Conservation (phyloP, 2,888 invertebrate genomes). For the Agrochola circellaris region DNA sequence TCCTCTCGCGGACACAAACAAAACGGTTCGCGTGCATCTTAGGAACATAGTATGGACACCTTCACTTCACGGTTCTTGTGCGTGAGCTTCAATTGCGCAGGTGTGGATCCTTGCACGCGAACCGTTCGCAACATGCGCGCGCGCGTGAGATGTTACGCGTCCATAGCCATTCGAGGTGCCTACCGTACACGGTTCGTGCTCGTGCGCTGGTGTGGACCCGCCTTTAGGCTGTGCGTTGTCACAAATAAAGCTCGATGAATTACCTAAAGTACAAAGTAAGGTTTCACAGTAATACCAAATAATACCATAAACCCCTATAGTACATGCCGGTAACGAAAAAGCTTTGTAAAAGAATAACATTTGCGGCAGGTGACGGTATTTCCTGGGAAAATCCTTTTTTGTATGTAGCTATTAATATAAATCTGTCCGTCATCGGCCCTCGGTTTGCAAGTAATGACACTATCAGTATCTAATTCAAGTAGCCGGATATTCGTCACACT, state of each 20-base stretch:
- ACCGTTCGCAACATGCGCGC: too few species aligned
- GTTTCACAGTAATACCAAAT: neutral
- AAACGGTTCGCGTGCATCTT: neutral
- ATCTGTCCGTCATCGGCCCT: slow-evolving; percentile 27
- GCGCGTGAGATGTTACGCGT: too few species aligned
- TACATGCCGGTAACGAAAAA: neutral
- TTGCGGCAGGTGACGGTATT: slow-evolving; percentile 28
- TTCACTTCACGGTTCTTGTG: too few species aligned
- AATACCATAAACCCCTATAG: neutral
- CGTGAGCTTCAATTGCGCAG: too few species aligned
- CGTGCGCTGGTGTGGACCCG: too few species aligned
- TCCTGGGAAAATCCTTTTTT: slow-evolving; percentile 45
- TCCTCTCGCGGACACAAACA: too few species aligned
- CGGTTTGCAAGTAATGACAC: slow-evolving; percentile 63
- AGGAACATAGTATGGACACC: neutral
- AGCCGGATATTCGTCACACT: slow-evolving; percentile 66
- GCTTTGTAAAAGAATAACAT: neutral
- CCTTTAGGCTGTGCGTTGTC: neutral
- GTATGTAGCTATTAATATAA: slow-evolving; percentile 43
- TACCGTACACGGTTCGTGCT: too few species aligned
- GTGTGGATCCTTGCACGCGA: too few species aligned
- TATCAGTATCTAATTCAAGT: slow-evolving; percentile 68
- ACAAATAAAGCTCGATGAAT: neutral
- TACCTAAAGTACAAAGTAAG: neutral
- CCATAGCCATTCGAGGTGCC: too few species aligned